These are phyloP conservation scores for Poeciliopsis retropinna DNA, from an alignment of 2,113 vertebrate species.

Conservation along the genomic window DNA sequence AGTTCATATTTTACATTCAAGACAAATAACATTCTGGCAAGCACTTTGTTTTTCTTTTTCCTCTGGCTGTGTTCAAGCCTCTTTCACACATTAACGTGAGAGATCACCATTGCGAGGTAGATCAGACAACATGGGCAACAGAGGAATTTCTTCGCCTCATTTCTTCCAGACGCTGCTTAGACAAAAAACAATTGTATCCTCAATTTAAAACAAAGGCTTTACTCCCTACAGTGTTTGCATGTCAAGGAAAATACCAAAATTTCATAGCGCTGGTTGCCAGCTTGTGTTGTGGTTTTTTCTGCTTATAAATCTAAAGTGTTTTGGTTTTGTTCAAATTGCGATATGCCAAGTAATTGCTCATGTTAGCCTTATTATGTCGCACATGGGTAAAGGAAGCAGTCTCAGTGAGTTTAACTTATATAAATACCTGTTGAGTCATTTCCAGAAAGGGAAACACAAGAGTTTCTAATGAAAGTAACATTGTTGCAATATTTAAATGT, in stretches of 20 bases:
- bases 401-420: neutral
- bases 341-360: conserved; percentile 4
- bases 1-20: neutral
- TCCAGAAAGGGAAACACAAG: neutral
- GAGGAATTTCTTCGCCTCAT: conserved; percentile 10
- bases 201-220: conserved; percentile 24
- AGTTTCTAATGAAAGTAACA: neutral
- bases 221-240: conserved; percentile 9
- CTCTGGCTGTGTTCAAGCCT: neutral
- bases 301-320: conserved; percentile 1
- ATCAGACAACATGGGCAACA: conserved; percentile 1
- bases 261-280: conserved; percentile 3
- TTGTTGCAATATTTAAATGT: neutral
- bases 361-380: neutral
- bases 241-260: conserved; percentile 20
- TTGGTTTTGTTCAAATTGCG: conserved; percentile 4
- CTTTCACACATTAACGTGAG: conserved; percentile 13
- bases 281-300: conserved; percentile 13
- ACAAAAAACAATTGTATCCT: conserved; percentile 4
- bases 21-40: conserved; percentile 4
- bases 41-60: neutral
- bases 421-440: conserved; percentile 8
- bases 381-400: neutral
- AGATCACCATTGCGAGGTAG: conserved; percentile 4
- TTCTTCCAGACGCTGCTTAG: conserved; percentile 16